Base-by-base conservation (phyloP, 2,888 invertebrate species). In the Pristionchus japonicus region DNA sequence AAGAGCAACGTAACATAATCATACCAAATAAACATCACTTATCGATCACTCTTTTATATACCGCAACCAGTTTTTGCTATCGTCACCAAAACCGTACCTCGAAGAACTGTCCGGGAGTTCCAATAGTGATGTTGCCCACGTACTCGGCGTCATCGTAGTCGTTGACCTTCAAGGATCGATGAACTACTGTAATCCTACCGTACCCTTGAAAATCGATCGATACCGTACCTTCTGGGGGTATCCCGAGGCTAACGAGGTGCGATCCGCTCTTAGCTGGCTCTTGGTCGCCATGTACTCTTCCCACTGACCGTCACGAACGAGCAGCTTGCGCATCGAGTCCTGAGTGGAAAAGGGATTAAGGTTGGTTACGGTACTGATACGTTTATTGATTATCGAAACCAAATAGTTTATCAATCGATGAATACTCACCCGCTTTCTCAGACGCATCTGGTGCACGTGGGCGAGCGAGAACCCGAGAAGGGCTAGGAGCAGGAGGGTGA, bases 391-490 rank as follows among this genome's bases (percentile, higher is more conserved):
- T n/a, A n/a, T n/a, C n/a, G 31, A 15, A 64, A 64, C 27, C 64
- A 7, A 27, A 31, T 31, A 15, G 31, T 27, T 15, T 27, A 4
- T 9, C 4, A 57, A 57, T 31, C 31, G 7, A 64, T 13, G 23
- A 3, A 1, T n/a, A 31, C 52, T 47, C 31, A 82, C 82, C 82
- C 15, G 37, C 31, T 40, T 85, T 20, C n/a, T 4, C 34, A 85
- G 90, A 37, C 88, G 86, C 88, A 90, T 90, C 90, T 93, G 91
- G 88, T 89, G 90, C 89, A 92, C 91, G 80, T 88, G 91, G 1
- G 64, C 0, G 1, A 34, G 31, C 0, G 31, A 13, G 31, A 64
- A 13, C 7, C 64, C 64, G 13, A 64, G 64, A 6, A 64, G 64
- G 17, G 31, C 34, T 13, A 64, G 34, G 1, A 64, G 31, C 13